A percentile compares a stretch with the other conserved stretches of the same genome.
Conservation (phyloP, 2,888 invertebrate genomes). For the Dinocampus coccinellae region DNA sequence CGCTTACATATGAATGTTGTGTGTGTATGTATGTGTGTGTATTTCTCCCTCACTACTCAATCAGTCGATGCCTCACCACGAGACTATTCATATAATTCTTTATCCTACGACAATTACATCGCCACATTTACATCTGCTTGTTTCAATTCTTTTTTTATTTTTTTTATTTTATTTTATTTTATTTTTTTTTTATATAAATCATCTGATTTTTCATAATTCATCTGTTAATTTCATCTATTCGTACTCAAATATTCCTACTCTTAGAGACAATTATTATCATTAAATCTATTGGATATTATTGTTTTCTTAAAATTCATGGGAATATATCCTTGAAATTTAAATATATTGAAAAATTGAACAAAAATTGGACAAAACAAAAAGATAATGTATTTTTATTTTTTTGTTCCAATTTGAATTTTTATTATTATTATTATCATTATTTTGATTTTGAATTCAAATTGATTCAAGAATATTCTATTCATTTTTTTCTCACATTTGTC, state of each 20-base stretch:
- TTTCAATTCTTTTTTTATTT: conserved; percentile 30
- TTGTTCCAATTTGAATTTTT: conserved; percentile 13
- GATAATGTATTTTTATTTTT: not conserved
- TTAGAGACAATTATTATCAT: conserved; percentile 57
- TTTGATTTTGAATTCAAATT: conserved; percentile 5
- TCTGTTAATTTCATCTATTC: conserved; percentile 32
- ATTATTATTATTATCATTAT: conserved; percentile 7
- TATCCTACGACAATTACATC: conserved; percentile 46
- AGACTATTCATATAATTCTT: conserved; percentile 44
- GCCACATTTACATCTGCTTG: conserved; percentile 40
- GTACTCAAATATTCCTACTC: conserved; percentile 53
- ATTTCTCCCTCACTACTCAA: conserved; percentile 38
- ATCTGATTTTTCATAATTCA: conserved; percentile 34
- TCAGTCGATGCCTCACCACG: conserved; percentile 50
- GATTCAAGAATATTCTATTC: conserved; percentile 23
- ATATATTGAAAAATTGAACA: not conserved
- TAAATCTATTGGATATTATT: conserved; percentile 65
- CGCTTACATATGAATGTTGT: too few species aligned
- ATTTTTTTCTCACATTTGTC: conserved; percentile 39
- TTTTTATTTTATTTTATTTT: conserved; percentile 26
- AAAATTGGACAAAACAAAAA: too few species aligned
- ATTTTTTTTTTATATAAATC: not conserved
- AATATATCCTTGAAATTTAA: conserved; percentile 64
- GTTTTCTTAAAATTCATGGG: conserved; percentile 63
- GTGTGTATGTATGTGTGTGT: conserved; percentile 37